Evolutionary conservation across 2,113 vertebrate species (phyloP).

Genomic region (Taurulus bubalis): DNA sequence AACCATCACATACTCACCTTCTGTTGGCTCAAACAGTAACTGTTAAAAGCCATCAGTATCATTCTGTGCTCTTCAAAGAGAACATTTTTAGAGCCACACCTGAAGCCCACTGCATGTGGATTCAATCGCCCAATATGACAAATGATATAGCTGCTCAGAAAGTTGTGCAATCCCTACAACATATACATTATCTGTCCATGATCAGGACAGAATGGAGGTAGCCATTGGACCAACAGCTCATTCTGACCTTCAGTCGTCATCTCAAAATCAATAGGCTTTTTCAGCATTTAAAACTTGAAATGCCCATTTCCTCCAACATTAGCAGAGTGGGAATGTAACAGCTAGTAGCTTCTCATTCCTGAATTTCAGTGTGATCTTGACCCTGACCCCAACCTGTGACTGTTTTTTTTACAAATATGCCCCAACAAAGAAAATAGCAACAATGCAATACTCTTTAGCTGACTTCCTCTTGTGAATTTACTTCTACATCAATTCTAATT

Average conservation of each 20-base stretch:
- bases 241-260: constrained; percentile 38
- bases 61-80: background rate
- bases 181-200: background rate
- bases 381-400: constrained; percentile 21
- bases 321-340: constrained; percentile 7
- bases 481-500: constrained; percentile 6
- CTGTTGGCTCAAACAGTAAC: background rate
- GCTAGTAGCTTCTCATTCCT: too few species aligned
- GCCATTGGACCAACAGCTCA: background rate
- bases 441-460: background rate
- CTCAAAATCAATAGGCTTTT: constrained; percentile 56
- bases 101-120: background rate
- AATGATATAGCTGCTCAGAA: background rate
- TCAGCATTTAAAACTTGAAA: constrained; percentile 43
- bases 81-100: background rate
- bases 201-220: background rate
- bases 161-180: background rate
- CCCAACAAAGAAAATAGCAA: background rate
- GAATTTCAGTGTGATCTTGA: constrained; percentile 17
- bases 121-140: background rate
- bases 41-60: background rate
- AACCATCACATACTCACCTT: background rate
- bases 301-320: constrained; percentile 47
- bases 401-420: constrained; percentile 16
- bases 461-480: background rate